phyloP scores from a whole-genome alignment of 2,797 vertebrate genomes.

The Argentina silus region DNA sequence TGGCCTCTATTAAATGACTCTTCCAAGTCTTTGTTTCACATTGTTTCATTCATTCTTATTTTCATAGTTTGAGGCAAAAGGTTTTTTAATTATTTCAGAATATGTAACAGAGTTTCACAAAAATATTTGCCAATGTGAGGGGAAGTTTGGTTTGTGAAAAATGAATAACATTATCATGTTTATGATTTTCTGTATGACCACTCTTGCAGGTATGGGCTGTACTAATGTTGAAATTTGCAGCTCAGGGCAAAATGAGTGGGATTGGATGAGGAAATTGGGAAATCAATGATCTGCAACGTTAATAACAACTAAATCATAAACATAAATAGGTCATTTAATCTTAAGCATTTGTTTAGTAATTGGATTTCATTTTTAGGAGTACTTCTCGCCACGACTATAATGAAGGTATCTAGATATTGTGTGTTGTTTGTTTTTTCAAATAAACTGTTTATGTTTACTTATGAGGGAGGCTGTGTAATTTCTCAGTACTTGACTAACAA shows the following conservation, averaged over 20 bases:
- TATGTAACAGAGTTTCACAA: conserved; percentile 1
- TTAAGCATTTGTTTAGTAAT: conserved; percentile 55
- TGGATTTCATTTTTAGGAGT: conserved; percentile 38
- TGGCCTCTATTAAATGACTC: conserved; percentile 55
- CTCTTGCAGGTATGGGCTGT: conserved; percentile 7
- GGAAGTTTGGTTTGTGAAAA: conserved; percentile 23
- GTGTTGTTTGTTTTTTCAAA: conserved; percentile 44
- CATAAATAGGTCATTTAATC: conserved; percentile 83
- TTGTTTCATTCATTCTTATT: conserved; percentile 5
- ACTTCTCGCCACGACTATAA: conserved; percentile 27
- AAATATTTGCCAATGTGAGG: conserved; percentile 34
- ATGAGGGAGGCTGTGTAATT: conserved; percentile 46
- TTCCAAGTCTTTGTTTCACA: conserved; percentile 21
- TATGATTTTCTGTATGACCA: not conserved
- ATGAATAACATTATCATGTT: conserved; percentile 23
- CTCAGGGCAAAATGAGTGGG: conserved; percentile 77
- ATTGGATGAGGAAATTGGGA: conserved; percentile 77
- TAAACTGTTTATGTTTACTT: conserved; percentile 34
- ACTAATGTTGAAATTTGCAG: conserved; percentile 59
- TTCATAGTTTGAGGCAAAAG: conserved; percentile 19
- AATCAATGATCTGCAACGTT: conserved; percentile 83
- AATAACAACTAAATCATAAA: conserved; percentile 85
- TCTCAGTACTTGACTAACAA: conserved; percentile 44
- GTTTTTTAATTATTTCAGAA: conserved; percentile 36
- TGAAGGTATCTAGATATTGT: conserved; percentile 48